Evolutionary conservation across 2,797 vertebrate genomes (phyloP).

Genomic region (Cirrhinus molitorella): DNA sequence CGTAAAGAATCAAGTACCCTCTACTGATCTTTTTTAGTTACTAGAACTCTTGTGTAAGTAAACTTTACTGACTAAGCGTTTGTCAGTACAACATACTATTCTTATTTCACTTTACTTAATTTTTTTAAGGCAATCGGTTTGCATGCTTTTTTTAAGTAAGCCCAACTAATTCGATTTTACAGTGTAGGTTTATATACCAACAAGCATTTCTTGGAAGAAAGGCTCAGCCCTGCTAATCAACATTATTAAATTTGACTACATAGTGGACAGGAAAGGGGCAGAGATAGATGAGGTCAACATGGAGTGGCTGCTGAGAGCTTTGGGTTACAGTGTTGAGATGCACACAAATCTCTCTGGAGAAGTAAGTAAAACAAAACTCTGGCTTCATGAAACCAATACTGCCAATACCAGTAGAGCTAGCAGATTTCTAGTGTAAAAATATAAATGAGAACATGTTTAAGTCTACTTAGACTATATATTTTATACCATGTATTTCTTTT

Average conservation of each 20-base stretch:
- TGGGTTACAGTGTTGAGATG: neutral
- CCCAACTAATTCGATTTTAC: too few relatives aligned
- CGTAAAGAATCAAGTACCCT: too few relatives aligned
- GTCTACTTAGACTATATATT: too few relatives aligned
- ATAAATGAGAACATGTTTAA: too few relatives aligned
- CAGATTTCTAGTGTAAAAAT: neutral
- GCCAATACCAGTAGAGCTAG: neutral
- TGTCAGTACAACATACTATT: too few relatives aligned
- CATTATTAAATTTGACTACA: neutral
- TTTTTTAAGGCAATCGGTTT: too few relatives aligned
- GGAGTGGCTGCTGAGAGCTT: neutral
- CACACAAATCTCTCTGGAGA: neutral
- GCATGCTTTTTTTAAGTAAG: too few relatives aligned
- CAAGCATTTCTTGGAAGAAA: neutral
- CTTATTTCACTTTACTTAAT: too few relatives aligned
- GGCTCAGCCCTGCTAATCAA: neutral
- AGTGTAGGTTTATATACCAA: neutral
- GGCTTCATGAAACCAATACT: neutral
- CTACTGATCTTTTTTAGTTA: too few relatives aligned
- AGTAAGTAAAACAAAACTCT: neutral
- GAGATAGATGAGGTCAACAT: neutral
- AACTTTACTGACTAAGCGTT: too few relatives aligned
- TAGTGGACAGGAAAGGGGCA: rapidly evolving
- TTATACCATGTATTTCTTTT: neutral
- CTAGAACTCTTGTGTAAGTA: too few relatives aligned